Conservation (phyloP, 2,797 vertebrate genomes). For the Cichlasoma orientale region DNA sequence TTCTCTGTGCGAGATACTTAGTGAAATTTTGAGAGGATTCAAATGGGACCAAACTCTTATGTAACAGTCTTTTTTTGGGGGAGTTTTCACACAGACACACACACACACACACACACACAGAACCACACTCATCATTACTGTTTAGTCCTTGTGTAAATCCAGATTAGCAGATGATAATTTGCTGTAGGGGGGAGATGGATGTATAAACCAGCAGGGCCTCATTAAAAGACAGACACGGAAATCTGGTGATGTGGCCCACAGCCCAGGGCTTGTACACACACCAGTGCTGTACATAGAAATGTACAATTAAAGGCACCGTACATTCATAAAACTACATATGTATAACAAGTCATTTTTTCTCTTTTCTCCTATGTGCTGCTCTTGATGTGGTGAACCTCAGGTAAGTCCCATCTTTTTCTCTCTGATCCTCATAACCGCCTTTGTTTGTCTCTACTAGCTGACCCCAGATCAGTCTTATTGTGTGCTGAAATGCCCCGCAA, state of each 20-base stretch:
- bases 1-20: conserved; percentile 36
- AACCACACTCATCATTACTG: conserved; percentile 32
- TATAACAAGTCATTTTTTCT: conserved; percentile 14
- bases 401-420: conserved; percentile 66
- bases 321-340: background rate
- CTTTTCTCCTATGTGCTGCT: conserved; percentile 57
- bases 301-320: background rate
- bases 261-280: conserved; percentile 31
- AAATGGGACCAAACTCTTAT: conserved; percentile 31
- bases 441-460: conserved; percentile 11
- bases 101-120: conserved; percentile 18
- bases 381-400: conserved; percentile 48
- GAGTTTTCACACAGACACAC: conserved; percentile 8
- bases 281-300: conserved; percentile 13
- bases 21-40: conserved; percentile 52
- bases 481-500: conserved; percentile 28
- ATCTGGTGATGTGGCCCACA: conserved; percentile 63
- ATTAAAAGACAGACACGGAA: conserved; percentile 61
- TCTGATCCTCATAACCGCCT: conserved; percentile 12
- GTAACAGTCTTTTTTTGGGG: conserved; percentile 12
- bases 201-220: conserved; percentile 62
- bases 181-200: conserved; percentile 41
- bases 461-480: conserved; percentile 44
- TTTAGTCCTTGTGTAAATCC: conserved; percentile 64
- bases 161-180: conserved; percentile 75